Evolutionary conservation across 2,113 vertebrate genomes (phyloP).

Genomic region (Myrmecophaga tridactyla): DNA sequence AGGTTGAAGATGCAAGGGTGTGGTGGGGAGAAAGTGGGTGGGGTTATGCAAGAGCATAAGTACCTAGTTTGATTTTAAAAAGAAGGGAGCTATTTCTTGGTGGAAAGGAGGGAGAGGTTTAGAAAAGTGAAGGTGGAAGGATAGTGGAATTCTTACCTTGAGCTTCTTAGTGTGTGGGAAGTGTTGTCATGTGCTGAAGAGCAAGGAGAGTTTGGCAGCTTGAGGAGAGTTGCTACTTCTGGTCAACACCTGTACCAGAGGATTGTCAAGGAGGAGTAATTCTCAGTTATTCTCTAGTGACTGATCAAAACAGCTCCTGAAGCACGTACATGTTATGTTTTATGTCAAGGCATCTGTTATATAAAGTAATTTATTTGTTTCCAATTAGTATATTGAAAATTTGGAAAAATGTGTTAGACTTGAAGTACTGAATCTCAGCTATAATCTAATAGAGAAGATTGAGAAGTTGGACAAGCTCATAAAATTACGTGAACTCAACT

Average conservation of each 20-base stretch:
- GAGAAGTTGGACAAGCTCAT: constrained; percentile 88
- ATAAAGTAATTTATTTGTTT: constrained; percentile 65
- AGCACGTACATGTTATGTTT: background rate
- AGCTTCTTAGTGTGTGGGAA: background rate
- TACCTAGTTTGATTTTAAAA: background rate
- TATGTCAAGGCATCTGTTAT: background rate
- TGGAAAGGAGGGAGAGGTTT: background rate
- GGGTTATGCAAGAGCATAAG: background rate
- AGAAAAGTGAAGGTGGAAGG: background rate
- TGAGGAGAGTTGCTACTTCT: background rate
- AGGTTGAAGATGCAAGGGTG: background rate
- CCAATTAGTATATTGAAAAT: constrained; percentile 90
- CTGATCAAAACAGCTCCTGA: background rate
- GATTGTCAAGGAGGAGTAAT: background rate
- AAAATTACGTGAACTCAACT: constrained; percentile 87
- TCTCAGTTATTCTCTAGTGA: background rate
- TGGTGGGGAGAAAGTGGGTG: background rate
- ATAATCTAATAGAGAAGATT: constrained; percentile 89
- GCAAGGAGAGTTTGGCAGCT: background rate
- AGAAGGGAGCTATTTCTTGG: background rate
- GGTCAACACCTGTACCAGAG: background rate
- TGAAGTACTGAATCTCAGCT: constrained; percentile 87
- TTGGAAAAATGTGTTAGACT: constrained; percentile 88
- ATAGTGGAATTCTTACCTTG: background rate
- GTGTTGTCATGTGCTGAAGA: background rate